Evolutionary conservation across 1,140 invertebrate species (phyloP).

Genomic region (Drosophila mayri): DNA sequence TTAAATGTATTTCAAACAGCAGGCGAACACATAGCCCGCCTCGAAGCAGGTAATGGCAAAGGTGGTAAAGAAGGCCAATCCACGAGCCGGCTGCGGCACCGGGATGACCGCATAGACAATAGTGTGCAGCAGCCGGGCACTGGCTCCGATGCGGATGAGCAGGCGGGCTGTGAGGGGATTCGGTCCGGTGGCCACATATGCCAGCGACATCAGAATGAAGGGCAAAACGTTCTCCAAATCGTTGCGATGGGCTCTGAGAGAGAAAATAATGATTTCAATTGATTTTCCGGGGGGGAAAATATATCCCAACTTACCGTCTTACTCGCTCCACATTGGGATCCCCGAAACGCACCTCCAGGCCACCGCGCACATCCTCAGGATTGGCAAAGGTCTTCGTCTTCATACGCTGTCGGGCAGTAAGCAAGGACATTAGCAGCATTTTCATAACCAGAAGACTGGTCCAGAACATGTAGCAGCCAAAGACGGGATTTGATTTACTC

Average conservation of each 20-base stretch:
- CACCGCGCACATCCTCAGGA: slow-evolving; percentile 59
- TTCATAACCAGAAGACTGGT: slow-evolving; percentile 85
- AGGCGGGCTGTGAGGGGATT: slow-evolving; percentile 85
- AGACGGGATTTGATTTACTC: slow-evolving; percentile 81
- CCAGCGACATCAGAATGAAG: slow-evolving; percentile 87
- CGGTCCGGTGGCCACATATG: slow-evolving; percentile 87
- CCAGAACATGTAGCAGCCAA: slow-evolving; percentile 85
- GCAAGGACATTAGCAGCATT: slow-evolving; percentile 85
- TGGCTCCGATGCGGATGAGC: slow-evolving; percentile 87
- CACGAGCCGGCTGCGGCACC: slow-evolving; percentile 87
- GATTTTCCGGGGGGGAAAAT: neutral
- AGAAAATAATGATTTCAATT: neutral
- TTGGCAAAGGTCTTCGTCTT: slow-evolving; percentile 80
- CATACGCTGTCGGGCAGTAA: slow-evolving; percentile 85
- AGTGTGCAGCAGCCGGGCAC: slow-evolving; percentile 87
- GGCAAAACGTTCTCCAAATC: slow-evolving; percentile 89
- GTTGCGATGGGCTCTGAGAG: slow-evolving; percentile 88
- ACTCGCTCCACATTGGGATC: slow-evolving; percentile 72
- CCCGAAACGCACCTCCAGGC: slow-evolving; percentile 61
- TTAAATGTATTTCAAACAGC: slow-evolving; percentile 60
- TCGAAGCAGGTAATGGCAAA: slow-evolving; percentile 86
- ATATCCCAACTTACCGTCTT: slow-evolving; percentile 51
- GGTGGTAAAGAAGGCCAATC: slow-evolving; percentile 86
- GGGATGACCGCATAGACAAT: slow-evolving; percentile 86
- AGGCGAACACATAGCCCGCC: slow-evolving; percentile 78